Evolutionary conservation across 2,888 invertebrate genomes (phyloP), one percentile per base, ranked within the genome.

Genomic region (Eupithecia vulgata): DNA sequence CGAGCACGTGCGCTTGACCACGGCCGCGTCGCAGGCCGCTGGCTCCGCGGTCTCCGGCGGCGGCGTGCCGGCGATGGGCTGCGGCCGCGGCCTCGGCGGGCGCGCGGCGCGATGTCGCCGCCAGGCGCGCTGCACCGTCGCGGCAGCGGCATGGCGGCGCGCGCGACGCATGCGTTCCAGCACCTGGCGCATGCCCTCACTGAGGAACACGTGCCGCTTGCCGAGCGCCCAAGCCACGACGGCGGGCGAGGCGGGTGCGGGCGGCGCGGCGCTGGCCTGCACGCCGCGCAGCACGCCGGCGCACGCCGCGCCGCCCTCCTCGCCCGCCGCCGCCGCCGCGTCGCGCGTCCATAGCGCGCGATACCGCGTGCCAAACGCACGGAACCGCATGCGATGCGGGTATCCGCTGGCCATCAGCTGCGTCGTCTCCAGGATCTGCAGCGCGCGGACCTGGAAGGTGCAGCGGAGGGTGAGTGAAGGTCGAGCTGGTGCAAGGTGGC

Each of bases 321-420:
- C 97, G 97, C 21, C 97, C 96, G 70, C 97, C 21, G 70, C 97
- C 21, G 70, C 73, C 85, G 57, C 76, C 78, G 71, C 95, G 78
- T 96, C 96, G 86, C 97, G 97, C n/a, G 97, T 97, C 71, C 97
- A 98, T 82, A 98, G 93, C 85, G 98, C 95, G 80, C 97, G 95
- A 93, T 99, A 99, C 40, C 98, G 96, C 1, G 96, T 95, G 87
- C 97, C 97, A 92, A 99, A 99, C 52, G 98, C 98, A 88, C 98
- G 98, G 91, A 98, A 99, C 35, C 98, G 96, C 98, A 99, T 98
- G 82, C 98, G 95, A 90, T 99, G 99, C 37, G 99, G 99, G 91
- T 97, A 98, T 12, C 98, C 98, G 84, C 97, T 97, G 17, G 98
- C 98, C 98, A 99, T 99, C 76, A 99, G 94, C 90, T 98, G 98